These are phyloP conservation scores for Pyrrhia umbra DNA, from an alignment of 2,888 invertebrate species.

Conservation along the genomic window DNA sequence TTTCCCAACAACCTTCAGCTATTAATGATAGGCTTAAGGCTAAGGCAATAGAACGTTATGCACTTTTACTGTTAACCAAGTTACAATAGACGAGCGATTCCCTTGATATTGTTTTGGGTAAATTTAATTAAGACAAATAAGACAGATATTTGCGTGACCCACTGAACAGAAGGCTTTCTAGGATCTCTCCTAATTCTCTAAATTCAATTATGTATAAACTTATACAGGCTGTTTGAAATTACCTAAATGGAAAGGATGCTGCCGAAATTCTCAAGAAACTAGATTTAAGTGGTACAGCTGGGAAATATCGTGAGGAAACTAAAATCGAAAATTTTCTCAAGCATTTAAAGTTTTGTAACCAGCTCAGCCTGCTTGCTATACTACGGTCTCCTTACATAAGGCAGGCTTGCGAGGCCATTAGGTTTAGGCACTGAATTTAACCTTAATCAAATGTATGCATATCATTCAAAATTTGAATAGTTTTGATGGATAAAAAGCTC, in stretches of 20 bases:
- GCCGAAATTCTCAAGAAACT: not conserved
- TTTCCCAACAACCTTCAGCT: slow-evolving; percentile 77
- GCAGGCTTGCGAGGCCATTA: not conserved
- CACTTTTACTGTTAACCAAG: slow-evolving; percentile 24
- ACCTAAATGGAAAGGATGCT: not conserved
- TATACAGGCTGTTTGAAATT: not conserved
- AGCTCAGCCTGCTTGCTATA: not conserved
- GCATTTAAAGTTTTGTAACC: too few relatives aligned
- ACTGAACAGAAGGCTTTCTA: not conserved
- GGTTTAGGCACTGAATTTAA: not conserved
- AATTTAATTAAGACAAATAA: not conserved
- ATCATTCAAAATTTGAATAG: not conserved
- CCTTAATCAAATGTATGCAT: not conserved
- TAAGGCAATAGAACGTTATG: slow-evolving; percentile 50
- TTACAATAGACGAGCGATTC: slow-evolving; percentile 15
- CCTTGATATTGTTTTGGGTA: not conserved
- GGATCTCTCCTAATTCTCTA: slow-evolving; percentile 6
- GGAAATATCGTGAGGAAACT: not conserved
- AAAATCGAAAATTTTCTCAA: too few relatives aligned
- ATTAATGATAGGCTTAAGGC: slow-evolving; percentile 63
- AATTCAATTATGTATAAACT: slow-evolving; percentile 18
- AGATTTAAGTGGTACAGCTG: not conserved
- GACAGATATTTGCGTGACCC: not conserved
- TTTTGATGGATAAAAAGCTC: not conserved
- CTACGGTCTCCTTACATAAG: not conserved